Evolutionary conservation across 2,797 vertebrate genomes (phyloP), one percentile per base, ranked within the genome.

Genomic region (Trachops cirrhosus): DNA sequence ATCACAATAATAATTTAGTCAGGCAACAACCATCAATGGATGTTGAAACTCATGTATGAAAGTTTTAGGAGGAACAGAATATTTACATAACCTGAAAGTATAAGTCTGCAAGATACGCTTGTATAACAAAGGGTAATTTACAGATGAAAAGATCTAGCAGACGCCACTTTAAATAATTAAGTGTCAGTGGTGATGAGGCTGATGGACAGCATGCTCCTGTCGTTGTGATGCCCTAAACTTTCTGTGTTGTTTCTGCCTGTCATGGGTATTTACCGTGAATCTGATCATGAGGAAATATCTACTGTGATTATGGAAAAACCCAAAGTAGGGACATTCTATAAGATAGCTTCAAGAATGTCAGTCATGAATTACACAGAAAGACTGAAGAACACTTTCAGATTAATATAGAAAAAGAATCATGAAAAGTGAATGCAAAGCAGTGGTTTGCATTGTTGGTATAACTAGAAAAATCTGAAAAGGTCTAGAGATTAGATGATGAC

Each of bases 11-110:
- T 79, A 44, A 62, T 78, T 70, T 32, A 94, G 15, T 80, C 52
- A 54, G 24, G 18, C 9, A 80, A 54, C 9, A 64, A 19, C 62
- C 39, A 64, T 86, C 44, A 54, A 14, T 14, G 37, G 37, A 54
- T 64, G 44, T 64, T 79, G 64, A 94, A 52, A 84, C 48, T 84
- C 54, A 29, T 78, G 22, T 16, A 70, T 94, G 50, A 32, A 70
- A 2, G 0, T 62, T 84, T 85, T 34, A 85, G 2, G 11, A 71
- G 22, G 50, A 59, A 50, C 15, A 48, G 32, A 12, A 6, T 75
- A 29, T 84, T 91, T 77, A 46, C 8, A 12, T 80, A 75, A 29
- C 54, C 21, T 64, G 46, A 87, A 90, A 87, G 10, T 22, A 52
- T 52, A 15, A 39, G 44, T 6, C 44, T 22, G 41, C 16, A 67